Conservation (phyloP, 2,797 vertebrate genomes). For the Enteromius mattozi region DNA sequence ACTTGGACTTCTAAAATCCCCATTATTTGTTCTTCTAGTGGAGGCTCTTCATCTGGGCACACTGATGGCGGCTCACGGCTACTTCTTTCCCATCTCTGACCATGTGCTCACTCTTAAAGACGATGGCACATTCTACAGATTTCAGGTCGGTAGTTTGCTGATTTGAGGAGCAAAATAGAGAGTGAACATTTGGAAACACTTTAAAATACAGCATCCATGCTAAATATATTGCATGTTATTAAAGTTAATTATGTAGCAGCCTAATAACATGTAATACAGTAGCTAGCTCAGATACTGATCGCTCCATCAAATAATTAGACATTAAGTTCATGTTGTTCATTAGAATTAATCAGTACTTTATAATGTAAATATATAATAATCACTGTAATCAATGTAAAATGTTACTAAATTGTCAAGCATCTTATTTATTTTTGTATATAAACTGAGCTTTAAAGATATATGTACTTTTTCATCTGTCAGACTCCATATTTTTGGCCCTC, state of each 20-base stretch:
- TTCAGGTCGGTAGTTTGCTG: slow-evolving; percentile 81
- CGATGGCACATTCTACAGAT: slow-evolving; percentile 96
- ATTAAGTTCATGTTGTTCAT: slow-evolving; percentile 18
- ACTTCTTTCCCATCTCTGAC: slow-evolving; percentile 98
- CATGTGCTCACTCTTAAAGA: slow-evolving; percentile 96
- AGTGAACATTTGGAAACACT: neutral
- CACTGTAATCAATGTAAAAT: neutral
- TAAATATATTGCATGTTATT: slow-evolving; percentile 2
- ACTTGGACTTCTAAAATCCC: neutral
- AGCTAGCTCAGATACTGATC: slow-evolving; percentile 17
- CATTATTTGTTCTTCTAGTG: slow-evolving; percentile 73
- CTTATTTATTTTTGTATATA: neutral
- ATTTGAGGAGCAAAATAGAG: neutral
- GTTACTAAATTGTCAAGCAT: neutral
- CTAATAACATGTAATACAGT: slow-evolving; percentile 1
- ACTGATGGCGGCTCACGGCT: slow-evolving; percentile 95
- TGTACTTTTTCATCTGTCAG: slow-evolving; percentile 65
- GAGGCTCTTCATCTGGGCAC: slow-evolving; percentile 95
- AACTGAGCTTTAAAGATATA: neutral
- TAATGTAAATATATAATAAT: slow-evolving; percentile 13
- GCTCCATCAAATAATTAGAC: slow-evolving; percentile 48
- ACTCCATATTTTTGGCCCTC: slow-evolving; percentile 90
- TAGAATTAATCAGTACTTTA: slow-evolving; percentile 30
- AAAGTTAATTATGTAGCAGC: slow-evolving; percentile 3
- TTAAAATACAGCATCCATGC: neutral